These are phyloP conservation scores for Lysandra coridon DNA, from an alignment of 2,888 invertebrate genomes.

Conservation along the genomic window DNA sequence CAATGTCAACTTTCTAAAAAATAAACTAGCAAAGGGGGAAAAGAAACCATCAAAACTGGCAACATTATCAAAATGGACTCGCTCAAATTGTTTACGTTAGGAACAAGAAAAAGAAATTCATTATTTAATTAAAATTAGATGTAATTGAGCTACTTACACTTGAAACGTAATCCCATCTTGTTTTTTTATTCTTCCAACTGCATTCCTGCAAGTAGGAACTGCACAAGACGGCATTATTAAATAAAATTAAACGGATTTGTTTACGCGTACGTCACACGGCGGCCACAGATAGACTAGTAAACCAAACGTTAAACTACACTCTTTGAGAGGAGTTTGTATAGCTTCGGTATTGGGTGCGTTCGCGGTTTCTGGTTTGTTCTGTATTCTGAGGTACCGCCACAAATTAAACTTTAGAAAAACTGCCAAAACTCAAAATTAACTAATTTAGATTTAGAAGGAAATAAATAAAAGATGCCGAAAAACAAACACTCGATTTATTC, in stretches of 20 bases:
- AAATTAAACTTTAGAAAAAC: too few species aligned
- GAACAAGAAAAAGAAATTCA: constrained; percentile 4
- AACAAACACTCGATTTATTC: too few species aligned
- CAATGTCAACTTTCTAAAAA: constrained; percentile 7
- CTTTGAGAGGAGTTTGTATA: constrained; percentile 8
- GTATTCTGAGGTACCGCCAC: constrained; percentile 2
- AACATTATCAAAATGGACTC: constrained; percentile 8
- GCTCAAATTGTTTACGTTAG: constrained; percentile 8
- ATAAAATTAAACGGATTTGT: constrained; percentile 13
- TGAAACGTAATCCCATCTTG: constrained; percentile 17
- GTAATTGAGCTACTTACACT: constrained; percentile 16
- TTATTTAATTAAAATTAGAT: constrained; percentile 25
- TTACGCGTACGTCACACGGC: constrained; percentile 10
- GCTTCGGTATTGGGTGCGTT: constrained; percentile 8
- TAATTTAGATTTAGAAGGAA: too few species aligned
- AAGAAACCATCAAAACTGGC: constrained; percentile 8
- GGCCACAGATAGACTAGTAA: constrained; percentile 8
- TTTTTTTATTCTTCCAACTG: not conserved
- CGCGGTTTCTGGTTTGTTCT: constrained; percentile 8
- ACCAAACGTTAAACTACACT: constrained; percentile 8
- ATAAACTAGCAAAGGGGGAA: constrained; percentile 8
- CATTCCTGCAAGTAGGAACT: constrained; percentile 2
- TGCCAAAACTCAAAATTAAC: too few species aligned
- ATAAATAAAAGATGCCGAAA: too few species aligned
- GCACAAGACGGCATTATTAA: constrained; percentile 15